These are phyloP conservation scores for Calliphora vomitoria DNA, from an alignment of 2,888 invertebrate species.

Conservation along the genomic window DNA sequence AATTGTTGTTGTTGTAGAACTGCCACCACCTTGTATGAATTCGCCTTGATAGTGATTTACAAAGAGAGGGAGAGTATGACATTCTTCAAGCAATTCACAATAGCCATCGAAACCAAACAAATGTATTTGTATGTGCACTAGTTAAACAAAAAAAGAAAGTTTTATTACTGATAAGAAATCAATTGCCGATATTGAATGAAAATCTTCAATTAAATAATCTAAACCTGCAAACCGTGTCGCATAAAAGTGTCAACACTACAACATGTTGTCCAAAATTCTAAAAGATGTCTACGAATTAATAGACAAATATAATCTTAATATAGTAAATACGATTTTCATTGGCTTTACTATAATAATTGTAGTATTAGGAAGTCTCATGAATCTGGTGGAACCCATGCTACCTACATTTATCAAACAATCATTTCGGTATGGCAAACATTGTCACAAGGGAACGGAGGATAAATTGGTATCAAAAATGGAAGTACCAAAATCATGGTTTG, in stretches of 20 bases:
- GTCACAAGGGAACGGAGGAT: conserved; percentile 85
- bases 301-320: conserved; percentile 78
- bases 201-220: conserved; percentile 1
- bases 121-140: neutral
- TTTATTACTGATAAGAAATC: conserved; percentile 21
- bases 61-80: too few species aligned
- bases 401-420: conserved; percentile 88
- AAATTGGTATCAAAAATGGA: conserved; percentile 85
- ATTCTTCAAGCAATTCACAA: too few species aligned
- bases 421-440: conserved; percentile 91
- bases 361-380: conserved; percentile 87
- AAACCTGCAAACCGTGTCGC: neutral
- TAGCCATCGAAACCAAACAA: too few species aligned
- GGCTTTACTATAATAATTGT: conserved; percentile 83
- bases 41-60: too few species aligned
- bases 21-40: too few species aligned
- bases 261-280: conserved; percentile 45
- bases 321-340: conserved; percentile 81
- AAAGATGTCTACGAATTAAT: conserved; percentile 63
- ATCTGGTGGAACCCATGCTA: conserved; percentile 88
- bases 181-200: conserved; percentile 10
- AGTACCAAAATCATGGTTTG: conserved; percentile 92
- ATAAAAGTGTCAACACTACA: neutral
- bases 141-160: conserved; percentile 34
- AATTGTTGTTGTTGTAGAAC: too few species aligned